These are phyloP conservation scores for Ancistrus triradiatus DNA, from an alignment of 2,113 vertebrate species.

Conservation along the genomic window DNA sequence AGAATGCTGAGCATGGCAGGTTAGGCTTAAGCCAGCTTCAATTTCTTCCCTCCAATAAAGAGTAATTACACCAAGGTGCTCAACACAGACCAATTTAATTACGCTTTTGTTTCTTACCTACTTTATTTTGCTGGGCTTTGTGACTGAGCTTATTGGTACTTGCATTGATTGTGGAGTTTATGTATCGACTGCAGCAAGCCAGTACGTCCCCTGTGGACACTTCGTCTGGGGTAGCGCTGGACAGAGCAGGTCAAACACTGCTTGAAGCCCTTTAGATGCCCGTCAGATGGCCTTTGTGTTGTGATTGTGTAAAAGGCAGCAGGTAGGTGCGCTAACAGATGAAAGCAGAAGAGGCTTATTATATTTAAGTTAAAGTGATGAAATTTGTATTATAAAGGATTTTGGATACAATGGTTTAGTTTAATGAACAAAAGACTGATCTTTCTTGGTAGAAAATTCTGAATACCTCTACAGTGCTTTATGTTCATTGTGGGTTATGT, in stretches of 20 bases:
- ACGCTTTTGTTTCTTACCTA: background rate
- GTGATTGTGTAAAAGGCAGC: conserved; percentile 63
- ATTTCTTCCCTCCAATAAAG: conserved; percentile 31
- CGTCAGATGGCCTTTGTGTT: conserved; percentile 65
- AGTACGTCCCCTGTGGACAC: conserved; percentile 36
- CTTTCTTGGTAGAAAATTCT: too few relatives aligned
- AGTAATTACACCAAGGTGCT: background rate
- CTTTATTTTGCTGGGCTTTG: background rate
- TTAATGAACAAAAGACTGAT: too few relatives aligned
- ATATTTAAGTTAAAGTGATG: too few relatives aligned
- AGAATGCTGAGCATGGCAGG: conserved; percentile 54
- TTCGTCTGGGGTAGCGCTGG: conserved; percentile 7
- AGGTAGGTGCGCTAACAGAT: conserved; percentile 61
- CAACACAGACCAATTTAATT: background rate
- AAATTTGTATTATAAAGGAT: too few relatives aligned
- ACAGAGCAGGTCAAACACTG: conserved; percentile 3
- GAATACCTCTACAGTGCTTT: too few relatives aligned
- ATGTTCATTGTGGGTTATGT: too few relatives aligned
- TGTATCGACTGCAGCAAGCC: conserved; percentile 12
- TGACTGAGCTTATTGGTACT: background rate
- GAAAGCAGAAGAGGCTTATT: background rate
- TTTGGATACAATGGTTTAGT: too few relatives aligned
- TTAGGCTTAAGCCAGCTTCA: conserved; percentile 30
- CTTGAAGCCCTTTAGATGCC: conserved; percentile 62
- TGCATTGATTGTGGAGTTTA: conserved; percentile 4